phyloP scores from a whole-genome alignment of 2,888 invertebrate species.

The Cetonia aurata region DNA sequence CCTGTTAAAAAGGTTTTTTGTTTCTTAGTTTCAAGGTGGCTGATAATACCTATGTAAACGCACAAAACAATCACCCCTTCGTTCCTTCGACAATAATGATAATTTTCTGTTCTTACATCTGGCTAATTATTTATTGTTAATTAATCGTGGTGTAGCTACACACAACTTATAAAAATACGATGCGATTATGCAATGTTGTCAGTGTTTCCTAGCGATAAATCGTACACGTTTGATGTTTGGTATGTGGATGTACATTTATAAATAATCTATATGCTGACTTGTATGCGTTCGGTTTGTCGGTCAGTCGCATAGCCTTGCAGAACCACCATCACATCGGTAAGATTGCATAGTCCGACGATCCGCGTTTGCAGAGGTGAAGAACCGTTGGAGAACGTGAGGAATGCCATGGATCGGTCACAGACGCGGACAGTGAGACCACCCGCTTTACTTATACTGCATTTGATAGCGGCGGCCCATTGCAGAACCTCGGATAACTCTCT shows the following conservation, averaged over 20 bases:
- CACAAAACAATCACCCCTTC: no score
- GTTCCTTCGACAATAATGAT: no score
- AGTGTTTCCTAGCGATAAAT: background rate
- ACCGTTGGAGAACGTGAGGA: slow-evolving; percentile 56
- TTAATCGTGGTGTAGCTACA: no score
- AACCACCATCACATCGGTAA: slow-evolving; percentile 17
- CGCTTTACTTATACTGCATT: slow-evolving; percentile 51
- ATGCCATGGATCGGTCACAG: slow-evolving; percentile 57
- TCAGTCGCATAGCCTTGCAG: slow-evolving; percentile 20
- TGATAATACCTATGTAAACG: no score
- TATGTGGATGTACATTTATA: background rate
- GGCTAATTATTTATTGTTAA: no score
- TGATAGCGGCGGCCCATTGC: slow-evolving; percentile 25
- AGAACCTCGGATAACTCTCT: slow-evolving; percentile 21
- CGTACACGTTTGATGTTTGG: background rate
- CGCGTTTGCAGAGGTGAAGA: slow-evolving; percentile 55
- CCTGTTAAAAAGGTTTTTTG: no score
- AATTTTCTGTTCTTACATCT: no score
- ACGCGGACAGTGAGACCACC: slow-evolving; percentile 56
- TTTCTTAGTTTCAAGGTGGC: no score
- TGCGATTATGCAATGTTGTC: no score
- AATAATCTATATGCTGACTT: slow-evolving; percentile 6
- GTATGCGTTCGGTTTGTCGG: slow-evolving; percentile 12
- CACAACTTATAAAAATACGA: no score
- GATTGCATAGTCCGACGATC: slow-evolving; percentile 36